Conservation (phyloP, 1,140 invertebrate species). For the Drosophila rufa region DNA sequence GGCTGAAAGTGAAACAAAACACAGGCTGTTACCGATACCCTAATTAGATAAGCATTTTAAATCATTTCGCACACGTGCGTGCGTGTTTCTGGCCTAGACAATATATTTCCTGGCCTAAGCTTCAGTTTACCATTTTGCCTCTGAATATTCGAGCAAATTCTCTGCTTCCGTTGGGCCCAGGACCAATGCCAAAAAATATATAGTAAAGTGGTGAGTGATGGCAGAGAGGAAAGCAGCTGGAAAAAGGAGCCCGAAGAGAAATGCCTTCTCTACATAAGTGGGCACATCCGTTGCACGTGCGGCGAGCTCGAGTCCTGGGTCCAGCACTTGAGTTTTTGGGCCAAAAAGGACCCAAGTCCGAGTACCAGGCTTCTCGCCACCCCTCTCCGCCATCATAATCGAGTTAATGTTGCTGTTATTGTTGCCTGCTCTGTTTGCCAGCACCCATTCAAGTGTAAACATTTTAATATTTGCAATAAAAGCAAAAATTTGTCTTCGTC, state of each 20-base stretch:
- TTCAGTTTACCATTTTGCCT: constrained; percentile 16
- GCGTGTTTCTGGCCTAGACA: constrained; percentile 25
- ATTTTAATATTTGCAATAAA: constrained; percentile 80
- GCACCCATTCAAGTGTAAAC: constrained; percentile 68
- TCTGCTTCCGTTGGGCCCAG: constrained; percentile 10
- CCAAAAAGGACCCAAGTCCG: constrained; percentile 5
- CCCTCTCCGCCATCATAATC: constrained; percentile 67
- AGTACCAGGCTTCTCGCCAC: background rate
- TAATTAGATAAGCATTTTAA: constrained; percentile 51
- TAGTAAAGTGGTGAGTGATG: constrained; percentile 1
- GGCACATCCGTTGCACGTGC: constrained; percentile 57
- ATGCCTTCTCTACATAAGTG: constrained; percentile 41
- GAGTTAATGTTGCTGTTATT: constrained; percentile 66
- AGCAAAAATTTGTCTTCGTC: constrained; percentile 47
- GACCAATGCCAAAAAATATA: constrained; percentile 1
- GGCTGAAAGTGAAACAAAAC: constrained; percentile 3
- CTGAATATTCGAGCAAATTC: constrained; percentile 41
- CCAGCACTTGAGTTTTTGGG: constrained; percentile 18
- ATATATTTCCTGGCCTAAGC: background rate
- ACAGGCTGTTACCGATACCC: constrained; percentile 33
- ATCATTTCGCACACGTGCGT: constrained; percentile 52
- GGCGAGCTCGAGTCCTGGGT: constrained; percentile 17
- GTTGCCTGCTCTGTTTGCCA: constrained; percentile 50
- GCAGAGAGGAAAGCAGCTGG: constrained; percentile 1
- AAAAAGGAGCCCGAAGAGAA: constrained; percentile 5